Base-by-base conservation (phyloP, 2,797 vertebrate genomes). In the Eptatretus atami region DNA sequence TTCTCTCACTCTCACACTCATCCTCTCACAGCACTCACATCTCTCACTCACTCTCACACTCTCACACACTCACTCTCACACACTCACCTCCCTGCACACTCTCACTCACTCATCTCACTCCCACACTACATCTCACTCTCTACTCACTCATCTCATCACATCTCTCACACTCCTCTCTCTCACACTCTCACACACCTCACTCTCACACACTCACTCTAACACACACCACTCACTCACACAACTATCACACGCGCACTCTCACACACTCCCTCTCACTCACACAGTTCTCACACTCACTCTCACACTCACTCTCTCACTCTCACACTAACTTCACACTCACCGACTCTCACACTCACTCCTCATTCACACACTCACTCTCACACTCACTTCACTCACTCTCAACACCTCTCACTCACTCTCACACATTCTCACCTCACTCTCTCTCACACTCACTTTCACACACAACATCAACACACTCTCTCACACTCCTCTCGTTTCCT, bases 371-470 rank as follows among this genome's bases (percentile, higher is more conserved):
- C 63, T 12, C 63, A 25, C 63, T 5, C 63, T 5, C 52, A 53
- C 64, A 63, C 64, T 52, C 64, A 63, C 64, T 14, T 53, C 13
- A 11, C 12, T 53, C 52, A 44, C 15, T 53, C 12, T 53, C 13
- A 44, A 53, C 31, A 11, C 31, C 6, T 19, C 12, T 53, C 8
- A 44, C 8, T 19, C 8, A 44, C 14, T 11, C 13, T n/a, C n/a
- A n/a, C n/a, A n/a, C n/a, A n/a, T n/a, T n/a, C n/a, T n/a, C n/a
- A n/a, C n/a, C n/a, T n/a, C 13, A 6, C 53, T 6, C 24, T 12
- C 25, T 13, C 64, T 52, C 64, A 53, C 64, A 63, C 64, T 1
- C 53, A 53, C 64, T 12, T 53, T 14, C 64, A 52, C 64, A 52
- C 64, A 13, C 10, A 11, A 13, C 12, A 19, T 52, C 9, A 53